Evolutionary conservation across 1,140 invertebrate genomes (phyloP).

Genomic region (Argopecten irradians): DNA sequence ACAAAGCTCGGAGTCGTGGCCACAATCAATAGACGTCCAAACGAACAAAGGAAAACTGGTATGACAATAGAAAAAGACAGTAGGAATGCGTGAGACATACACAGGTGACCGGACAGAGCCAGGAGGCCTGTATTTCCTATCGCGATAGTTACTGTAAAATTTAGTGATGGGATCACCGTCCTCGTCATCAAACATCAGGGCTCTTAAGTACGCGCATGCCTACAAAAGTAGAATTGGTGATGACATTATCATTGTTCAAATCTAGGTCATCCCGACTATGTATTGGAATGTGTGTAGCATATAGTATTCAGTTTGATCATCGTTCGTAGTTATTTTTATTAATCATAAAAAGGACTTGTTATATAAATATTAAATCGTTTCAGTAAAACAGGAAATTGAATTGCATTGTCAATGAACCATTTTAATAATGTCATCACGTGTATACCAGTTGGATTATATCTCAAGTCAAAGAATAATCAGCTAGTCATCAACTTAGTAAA

Average conservation of each 20-base stretch:
- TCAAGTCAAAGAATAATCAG: too few relatives aligned
- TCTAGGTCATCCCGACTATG: neutral
- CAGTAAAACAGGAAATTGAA: neutral
- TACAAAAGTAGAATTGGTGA: neutral
- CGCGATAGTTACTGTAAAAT: neutral
- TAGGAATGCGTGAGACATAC: neutral
- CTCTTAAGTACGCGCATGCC: neutral
- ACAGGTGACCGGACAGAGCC: neutral
- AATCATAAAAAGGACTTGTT: neutral
- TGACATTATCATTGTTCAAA: too few relatives aligned
- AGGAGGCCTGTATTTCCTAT: neutral
- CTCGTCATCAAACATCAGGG: neutral
- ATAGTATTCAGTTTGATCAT: neutral
- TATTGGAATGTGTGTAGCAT: neutral
- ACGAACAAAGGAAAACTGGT: neutral
- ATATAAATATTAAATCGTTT: too few relatives aligned
- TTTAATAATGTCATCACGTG: too few relatives aligned
- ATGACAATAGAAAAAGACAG: neutral
- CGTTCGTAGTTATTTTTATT: too few relatives aligned
- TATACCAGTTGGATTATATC: too few relatives aligned
- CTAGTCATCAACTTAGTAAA: too few relatives aligned
- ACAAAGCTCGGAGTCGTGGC: neutral
- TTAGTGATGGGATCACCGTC: neutral
- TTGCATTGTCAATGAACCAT: neutral
- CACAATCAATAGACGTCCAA: neutral